Evolutionary conservation across 2,113 vertebrate species (phyloP), one percentile per base, ranked within the genome.

Genomic region (Arizona elegans): DNA sequence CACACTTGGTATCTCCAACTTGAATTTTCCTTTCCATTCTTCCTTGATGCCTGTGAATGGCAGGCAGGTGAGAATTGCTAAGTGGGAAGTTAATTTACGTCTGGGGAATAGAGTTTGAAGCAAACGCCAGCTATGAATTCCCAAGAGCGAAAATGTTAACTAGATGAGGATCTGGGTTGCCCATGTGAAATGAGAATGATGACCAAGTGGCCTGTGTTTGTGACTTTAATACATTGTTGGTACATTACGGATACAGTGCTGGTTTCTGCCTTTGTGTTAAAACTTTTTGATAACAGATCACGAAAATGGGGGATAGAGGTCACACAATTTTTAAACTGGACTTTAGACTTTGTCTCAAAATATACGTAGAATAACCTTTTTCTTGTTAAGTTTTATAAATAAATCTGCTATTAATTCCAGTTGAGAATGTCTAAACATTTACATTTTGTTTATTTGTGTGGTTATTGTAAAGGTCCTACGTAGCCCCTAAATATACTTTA

Each of bases 31-130:
- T 89, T 91, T 75, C 38, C 5, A 38, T 12, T 50, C 11, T 47
- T 13, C 55, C 24, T 1, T 90, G 1, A 1, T 53, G 12, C 1
- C 0, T 65, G 3, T 24, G 23, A 94, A 52, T 93, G 23, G 86
- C 58, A 1, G 10, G 0, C 17, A 1, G 86, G 75, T 47, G 1
- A 58, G 56, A 86, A 53, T 24, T 29, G 24, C 70, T 89, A 56
- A 92, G 54, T 92, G 54, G 38, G n/a, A 58, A 29, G 19, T 88
- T 89, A 92, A 92, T 89, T 85, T 85, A 89, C 19, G 9, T 10
- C 87, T 58, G 1, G 90, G 47, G 47, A 90, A 58, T 87, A 91
- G n/a, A 17, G 91, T 91, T 5, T 43, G 38, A 88, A 96, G 59
- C 65, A 94, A 65, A 17, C 5, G 12, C 55, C 86, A 70, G 2